phyloP scores from a whole-genome alignment of 2,888 invertebrate species.

The Psylliodes chrysocephalus region DNA sequence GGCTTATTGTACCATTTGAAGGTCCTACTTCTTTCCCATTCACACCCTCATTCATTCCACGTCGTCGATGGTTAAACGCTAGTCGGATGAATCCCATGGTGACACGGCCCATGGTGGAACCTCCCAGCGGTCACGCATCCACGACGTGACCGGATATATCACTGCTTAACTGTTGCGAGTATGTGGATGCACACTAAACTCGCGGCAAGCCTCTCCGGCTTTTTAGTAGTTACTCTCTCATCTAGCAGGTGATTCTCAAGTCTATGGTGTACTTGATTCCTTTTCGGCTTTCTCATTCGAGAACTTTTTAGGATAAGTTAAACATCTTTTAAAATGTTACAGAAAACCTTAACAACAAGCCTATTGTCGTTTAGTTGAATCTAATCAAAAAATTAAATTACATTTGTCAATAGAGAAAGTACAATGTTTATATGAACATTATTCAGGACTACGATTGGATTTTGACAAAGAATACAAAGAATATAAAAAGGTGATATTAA shows the following conservation, averaged over 20 bases:
- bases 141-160: too few relatives aligned
- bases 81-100: too few relatives aligned
- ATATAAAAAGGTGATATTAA: conserved; percentile 18
- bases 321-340: conserved; percentile 27
- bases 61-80: too few relatives aligned
- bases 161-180: too few relatives aligned
- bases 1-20: too few relatives aligned
- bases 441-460: conserved; percentile 15
- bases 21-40: too few relatives aligned
- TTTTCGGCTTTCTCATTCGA: conserved; percentile 42
- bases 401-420: conserved; percentile 1
- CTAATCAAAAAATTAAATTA: conserved; percentile 16
- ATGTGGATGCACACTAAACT: too few relatives aligned
- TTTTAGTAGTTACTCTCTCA: conserved; percentile 41
- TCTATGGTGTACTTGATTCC: conserved; percentile 38
- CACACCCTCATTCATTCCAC: too few relatives aligned
- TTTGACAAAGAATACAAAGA: conserved; percentile 19
- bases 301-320: conserved; percentile 38
- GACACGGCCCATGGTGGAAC: too few relatives aligned
- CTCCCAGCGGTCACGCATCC: too few relatives aligned
- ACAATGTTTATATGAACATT: conserved; percentile 18
- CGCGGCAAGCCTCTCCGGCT: too few relatives aligned
- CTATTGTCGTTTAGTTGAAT: conserved; percentile 25
- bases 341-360: conserved; percentile 35
- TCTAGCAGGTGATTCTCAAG: conserved; percentile 39